These are phyloP conservation scores for Taeniopygia guttata DNA, from an alignment of 2,797 vertebrate genomes.

Conservation along the genomic window DNA sequence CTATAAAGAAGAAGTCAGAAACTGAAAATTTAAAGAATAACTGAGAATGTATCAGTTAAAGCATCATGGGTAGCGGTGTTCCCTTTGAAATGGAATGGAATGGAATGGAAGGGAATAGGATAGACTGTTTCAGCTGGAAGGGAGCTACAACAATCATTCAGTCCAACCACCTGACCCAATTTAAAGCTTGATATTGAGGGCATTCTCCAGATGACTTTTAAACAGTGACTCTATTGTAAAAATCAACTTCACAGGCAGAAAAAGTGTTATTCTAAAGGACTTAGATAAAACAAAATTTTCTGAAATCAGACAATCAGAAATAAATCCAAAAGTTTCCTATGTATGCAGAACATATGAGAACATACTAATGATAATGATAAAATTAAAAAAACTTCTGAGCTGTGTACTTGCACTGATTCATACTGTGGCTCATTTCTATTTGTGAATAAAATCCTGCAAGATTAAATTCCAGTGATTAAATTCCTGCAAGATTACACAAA, in stretches of 20 bases:
- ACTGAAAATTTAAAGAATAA: background rate
- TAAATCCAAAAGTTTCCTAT: background rate
- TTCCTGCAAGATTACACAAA: background rate
- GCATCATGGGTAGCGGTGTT: accelerated
- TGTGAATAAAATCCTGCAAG: background rate
- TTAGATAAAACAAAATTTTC: accelerated
- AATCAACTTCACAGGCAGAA: background rate
- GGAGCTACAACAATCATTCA: background rate
- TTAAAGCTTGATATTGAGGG: background rate
- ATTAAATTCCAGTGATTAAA: background rate
- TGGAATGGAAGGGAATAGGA: background rate
- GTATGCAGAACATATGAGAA: accelerated
- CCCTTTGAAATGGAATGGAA: background rate
- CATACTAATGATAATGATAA: background rate
- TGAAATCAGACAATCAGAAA: background rate
- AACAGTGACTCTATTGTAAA: background rate
- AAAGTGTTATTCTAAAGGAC: background rate
- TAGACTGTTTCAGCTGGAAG: background rate
- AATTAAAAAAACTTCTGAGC: background rate
- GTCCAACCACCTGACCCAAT: background rate
- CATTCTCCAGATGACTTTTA: background rate
- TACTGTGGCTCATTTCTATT: background rate
- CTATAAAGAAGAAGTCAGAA: background rate
- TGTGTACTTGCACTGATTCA: background rate
- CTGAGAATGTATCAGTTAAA: background rate